phyloP scores from a whole-genome alignment of 2,113 vertebrate species.

The Craseonycteris thonglongyai region DNA sequence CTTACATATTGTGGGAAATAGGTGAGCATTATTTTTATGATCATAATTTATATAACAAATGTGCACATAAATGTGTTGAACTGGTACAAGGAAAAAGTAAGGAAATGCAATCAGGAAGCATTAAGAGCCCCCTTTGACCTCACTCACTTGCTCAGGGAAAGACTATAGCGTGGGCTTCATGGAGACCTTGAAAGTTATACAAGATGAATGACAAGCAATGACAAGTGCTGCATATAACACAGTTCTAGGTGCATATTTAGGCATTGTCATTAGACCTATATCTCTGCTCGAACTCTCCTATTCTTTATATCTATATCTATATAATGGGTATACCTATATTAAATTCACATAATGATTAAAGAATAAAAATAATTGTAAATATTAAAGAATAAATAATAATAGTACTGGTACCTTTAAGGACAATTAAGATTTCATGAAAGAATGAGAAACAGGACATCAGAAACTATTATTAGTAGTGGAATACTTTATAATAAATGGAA shows the following conservation, averaged over 20 bases:
- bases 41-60: conserved; percentile 2
- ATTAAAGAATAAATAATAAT: not conserved
- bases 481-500: not conserved
- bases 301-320: not conserved
- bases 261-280: not conserved
- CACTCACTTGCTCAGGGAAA: not conserved
- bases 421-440: not conserved
- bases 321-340: not conserved
- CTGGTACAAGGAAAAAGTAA: not conserved
- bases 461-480: not conserved
- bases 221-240: not conserved
- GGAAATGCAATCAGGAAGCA: not conserved
- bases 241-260: not conserved
- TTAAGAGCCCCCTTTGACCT: not conserved
- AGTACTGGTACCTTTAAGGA: not conserved
- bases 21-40: not conserved
- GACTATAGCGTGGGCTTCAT: not conserved
- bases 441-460: not conserved
- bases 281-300: not conserved
- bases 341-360: not conserved
- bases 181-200: not conserved
- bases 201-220: not conserved
- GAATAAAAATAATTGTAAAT: not conserved
- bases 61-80: not conserved
- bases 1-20: not conserved